Evolutionary conservation across 2,797 vertebrate genomes (phyloP).

Genomic region (Scyliorhinus canicula): DNA sequence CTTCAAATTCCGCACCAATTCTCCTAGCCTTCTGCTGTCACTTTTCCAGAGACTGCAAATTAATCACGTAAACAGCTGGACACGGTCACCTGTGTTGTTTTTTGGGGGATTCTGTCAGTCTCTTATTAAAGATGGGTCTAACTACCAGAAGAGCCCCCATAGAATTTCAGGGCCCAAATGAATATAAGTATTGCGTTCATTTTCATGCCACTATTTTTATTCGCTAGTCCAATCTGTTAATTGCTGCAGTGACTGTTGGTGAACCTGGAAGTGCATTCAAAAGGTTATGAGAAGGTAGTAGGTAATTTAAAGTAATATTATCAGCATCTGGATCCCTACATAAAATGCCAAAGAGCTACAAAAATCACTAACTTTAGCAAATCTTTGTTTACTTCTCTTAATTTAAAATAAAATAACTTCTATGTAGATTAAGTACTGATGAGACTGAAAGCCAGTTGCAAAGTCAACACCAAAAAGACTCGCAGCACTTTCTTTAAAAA

Average conservation of each 20-base stretch:
- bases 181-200: not conserved
- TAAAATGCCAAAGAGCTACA: not conserved
- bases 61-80: not conserved
- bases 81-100: not conserved
- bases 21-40: not conserved
- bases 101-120: not conserved
- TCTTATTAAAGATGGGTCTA: not conserved
- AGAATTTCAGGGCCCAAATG: not conserved
- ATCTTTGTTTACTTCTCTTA: not conserved
- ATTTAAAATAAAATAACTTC: not conserved
- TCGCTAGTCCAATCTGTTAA: not conserved
- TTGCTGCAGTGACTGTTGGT: not conserved
- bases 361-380: not conserved
- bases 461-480: not conserved
- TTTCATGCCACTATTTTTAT: not conserved
- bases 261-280: not conserved
- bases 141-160: not conserved
- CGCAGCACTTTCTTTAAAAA: not conserved
- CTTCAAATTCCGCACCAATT: not conserved
- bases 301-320: not conserved
- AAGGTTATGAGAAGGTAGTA: not conserved
- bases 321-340: not conserved
- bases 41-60: not conserved
- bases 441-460: not conserved
- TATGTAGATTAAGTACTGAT: not conserved